Evolutionary conservation across 2,113 vertebrate species (phyloP).

Genomic region (Barnardius zonarius): DNA sequence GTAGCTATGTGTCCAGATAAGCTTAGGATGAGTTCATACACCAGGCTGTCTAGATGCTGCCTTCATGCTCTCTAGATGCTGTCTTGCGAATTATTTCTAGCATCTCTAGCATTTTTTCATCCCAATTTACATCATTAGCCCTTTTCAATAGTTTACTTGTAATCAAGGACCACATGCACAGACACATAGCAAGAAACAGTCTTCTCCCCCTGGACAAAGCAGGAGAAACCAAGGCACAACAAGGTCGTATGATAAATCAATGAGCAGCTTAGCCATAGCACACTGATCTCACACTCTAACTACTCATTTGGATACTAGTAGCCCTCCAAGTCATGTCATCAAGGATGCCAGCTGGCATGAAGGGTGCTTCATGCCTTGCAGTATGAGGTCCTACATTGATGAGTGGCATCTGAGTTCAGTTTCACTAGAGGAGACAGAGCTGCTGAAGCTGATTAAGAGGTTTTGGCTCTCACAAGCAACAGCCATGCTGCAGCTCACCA

Average conservation of each 20-base stretch:
- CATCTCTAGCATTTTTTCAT: neutral
- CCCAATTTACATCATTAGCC: neutral
- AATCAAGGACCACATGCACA: neutral
- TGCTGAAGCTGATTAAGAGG: neutral
- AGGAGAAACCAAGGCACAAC: neutral
- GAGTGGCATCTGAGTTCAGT: neutral
- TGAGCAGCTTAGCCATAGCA: neutral
- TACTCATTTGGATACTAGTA: neutral
- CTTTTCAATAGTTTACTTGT: neutral
- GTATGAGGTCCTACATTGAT: neutral
- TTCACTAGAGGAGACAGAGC: neutral
- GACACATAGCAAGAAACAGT: neutral
- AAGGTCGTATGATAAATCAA: neutral
- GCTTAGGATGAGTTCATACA: neutral
- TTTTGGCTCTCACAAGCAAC: neutral
- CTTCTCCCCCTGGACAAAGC: neutral
- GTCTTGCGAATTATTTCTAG: neutral
- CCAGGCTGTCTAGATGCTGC: neutral
- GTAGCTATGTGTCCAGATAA: neutral
- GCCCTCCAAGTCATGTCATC: neutral
- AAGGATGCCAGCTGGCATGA: neutral
- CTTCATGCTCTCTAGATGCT: neutral
- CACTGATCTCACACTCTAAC: neutral
- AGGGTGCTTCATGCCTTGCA: neutral
- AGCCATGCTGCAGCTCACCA: rapidly evolving